Percentiles rank a stretch among this genome's conserved stretches.
These are phyloP conservation scores for Malurus alboscapulatus DNA, from an alignment of 2,113 vertebrate species.

Conservation along the genomic window DNA sequence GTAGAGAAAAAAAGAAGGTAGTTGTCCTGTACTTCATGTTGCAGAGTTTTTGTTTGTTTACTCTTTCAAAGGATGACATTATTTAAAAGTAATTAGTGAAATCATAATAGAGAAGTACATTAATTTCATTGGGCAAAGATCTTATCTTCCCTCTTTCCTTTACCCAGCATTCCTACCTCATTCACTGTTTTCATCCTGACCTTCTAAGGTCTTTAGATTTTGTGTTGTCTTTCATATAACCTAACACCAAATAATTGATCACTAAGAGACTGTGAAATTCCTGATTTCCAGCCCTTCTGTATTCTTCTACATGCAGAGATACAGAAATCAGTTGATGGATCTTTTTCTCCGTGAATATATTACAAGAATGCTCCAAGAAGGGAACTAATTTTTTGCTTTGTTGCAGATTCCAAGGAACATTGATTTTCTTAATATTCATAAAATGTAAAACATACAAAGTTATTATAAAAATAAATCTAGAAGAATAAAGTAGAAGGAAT, in stretches of 20 bases:
- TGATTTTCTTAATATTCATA: background rate
- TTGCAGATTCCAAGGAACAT: background rate
- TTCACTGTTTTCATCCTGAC: background rate
- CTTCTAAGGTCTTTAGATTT: background rate
- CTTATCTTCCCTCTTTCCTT: background rate
- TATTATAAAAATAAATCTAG: background rate
- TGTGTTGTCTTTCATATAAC: background rate
- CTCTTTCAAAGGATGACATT: background rate
- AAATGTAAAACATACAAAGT: background rate
- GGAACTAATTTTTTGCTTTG: background rate
- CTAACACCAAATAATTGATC: background rate
- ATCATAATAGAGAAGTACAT: background rate
- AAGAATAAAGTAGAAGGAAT: background rate
- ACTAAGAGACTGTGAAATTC: background rate
- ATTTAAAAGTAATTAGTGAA: background rate
- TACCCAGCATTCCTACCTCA: background rate
- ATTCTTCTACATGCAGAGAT: background rate
- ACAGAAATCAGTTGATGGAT: background rate
- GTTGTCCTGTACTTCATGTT: background rate
- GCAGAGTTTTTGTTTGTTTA: background rate
- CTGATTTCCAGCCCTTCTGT: background rate
- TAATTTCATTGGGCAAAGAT: background rate
- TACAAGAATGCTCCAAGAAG: background rate
- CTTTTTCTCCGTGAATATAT: background rate
- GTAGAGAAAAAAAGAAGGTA: background rate